Evolutionary conservation across 2,888 invertebrate genomes (phyloP).

Genomic region (Ptychoptera contaminata): DNA sequence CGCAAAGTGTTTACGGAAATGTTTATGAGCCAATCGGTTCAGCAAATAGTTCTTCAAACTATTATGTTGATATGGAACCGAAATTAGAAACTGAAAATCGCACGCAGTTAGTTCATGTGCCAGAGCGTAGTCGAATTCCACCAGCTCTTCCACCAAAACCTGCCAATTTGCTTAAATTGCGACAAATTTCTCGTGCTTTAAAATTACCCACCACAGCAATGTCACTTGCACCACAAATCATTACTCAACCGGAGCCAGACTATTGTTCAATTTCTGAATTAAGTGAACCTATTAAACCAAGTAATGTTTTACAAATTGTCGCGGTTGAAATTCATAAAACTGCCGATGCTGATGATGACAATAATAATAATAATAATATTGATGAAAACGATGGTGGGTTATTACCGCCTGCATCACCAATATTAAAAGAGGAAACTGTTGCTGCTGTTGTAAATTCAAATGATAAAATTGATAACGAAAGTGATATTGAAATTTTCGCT

Average conservation of each 20-base stretch:
- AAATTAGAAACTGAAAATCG: constrained; percentile 32
- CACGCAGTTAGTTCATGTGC: constrained; percentile 18
- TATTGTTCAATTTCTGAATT: constrained; percentile 65
- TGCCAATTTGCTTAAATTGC: constrained; percentile 47
- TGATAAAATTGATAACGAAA: constrained; percentile 5
- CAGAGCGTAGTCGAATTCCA: constrained; percentile 44
- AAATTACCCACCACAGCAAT: constrained; percentile 40
- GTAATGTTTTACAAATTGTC: constrained; percentile 43
- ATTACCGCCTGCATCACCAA: constrained; percentile 5
- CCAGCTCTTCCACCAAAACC: constrained; percentile 69
- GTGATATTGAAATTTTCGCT: constrained; percentile 23
- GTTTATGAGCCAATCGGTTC: constrained; percentile 51
- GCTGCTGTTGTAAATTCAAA: constrained; percentile 1
- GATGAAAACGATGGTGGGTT: constrained; percentile 1
- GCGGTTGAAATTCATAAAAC: constrained; percentile 31
- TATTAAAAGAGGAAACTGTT: constrained; percentile 15
- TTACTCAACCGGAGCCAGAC: constrained; percentile 42
- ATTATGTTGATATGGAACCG: constrained; percentile 48
- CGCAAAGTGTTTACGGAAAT: constrained; percentile 52
- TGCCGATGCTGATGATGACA: constrained; percentile 14
- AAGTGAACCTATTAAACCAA: constrained; percentile 19
- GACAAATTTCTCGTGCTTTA: constrained; percentile 36
- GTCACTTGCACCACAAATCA: constrained; percentile 24
- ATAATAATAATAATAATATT: background rate
- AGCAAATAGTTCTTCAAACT: constrained; percentile 33